Conservation (phyloP, 1,140 invertebrate genomes). For the Heliconius hermathena region DNA sequence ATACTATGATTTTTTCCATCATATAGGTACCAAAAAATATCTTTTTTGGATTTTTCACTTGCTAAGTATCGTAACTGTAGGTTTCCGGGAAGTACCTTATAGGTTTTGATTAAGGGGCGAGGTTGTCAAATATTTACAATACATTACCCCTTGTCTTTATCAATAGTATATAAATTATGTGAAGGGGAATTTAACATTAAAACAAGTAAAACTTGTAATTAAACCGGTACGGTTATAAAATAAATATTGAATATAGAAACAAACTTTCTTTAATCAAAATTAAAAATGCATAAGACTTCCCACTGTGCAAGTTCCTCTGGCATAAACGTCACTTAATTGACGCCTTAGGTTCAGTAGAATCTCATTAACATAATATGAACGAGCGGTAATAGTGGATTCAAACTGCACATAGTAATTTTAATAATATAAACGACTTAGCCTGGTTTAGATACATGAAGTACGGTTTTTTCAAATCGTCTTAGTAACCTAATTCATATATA, state of each 20-base stretch:
- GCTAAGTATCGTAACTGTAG: too few species aligned
- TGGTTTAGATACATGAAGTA: background rate
- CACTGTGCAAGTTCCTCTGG: background rate
- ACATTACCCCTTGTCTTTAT: too few species aligned
- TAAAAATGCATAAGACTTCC: background rate
- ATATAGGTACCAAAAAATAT: too few species aligned
- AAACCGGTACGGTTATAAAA: too few species aligned
- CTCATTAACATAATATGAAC: background rate
- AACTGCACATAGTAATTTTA: background rate
- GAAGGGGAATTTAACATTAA: too few species aligned
- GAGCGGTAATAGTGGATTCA: background rate
- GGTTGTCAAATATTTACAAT: too few species aligned
- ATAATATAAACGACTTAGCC: background rate
- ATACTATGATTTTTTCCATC: too few species aligned
- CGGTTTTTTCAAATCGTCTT: background rate
- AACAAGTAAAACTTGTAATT: too few species aligned
- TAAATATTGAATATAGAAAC: background rate
- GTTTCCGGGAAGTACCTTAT: too few species aligned
- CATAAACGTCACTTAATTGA: background rate
- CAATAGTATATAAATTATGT: too few species aligned
- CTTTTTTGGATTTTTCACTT: too few species aligned
- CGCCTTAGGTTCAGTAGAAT: background rate
- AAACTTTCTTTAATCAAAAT: background rate
- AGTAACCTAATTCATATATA: background rate
- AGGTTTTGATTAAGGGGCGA: too few species aligned